Base-by-base conservation (phyloP, 1,140 invertebrate species). In the Achroia grisella region DNA sequence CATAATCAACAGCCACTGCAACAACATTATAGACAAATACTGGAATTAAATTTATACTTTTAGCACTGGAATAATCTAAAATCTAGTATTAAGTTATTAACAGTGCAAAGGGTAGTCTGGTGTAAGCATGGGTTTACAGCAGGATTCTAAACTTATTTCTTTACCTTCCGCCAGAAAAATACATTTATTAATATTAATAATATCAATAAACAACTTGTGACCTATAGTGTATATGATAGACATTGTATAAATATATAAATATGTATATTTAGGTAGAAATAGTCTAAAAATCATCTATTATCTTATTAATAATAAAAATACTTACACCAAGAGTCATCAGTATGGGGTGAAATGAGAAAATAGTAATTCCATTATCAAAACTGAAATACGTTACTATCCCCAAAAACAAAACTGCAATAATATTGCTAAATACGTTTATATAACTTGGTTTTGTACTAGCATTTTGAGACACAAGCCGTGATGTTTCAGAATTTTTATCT, bases 1-100 rank as follows among this genome's bases (percentile, higher is more conserved):
- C 84, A 87, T 86, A 10, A 86, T 57, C 12, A 87, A 53, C 17
- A 85, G 48, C 82, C 82, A 87, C 86, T 87, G 67, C 44, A 84
- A 80, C 36, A 33, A 41, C 46, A 45, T 12, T 2, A 34, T 34
- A 34, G 12, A 34, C 2, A 11, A 11, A 10, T 32, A 32, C n/a
- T n/a, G 31, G 6, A 23, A 23, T 23, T 23, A 36, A 39, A 30
- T 29, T 10, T 13, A 35, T 43, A 35, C n/a, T n/a, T n/a, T n/a
- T n/a, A n/a, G n/a, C n/a, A n/a, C n/a, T n/a, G n/a, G n/a, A n/a
- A n/a, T n/a, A n/a, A n/a, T n/a, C n/a, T n/a, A n/a, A n/a, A n/a
- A n/a, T n/a, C n/a, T n/a, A n/a, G n/a, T n/a, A n/a, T n/a, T n/a
- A n/a, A n/a, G n/a, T n/a, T n/a, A n/a, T n/a, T n/a, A n/a, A n/a